These are phyloP conservation scores for Ceratina japonica DNA, from an alignment of 1,140 invertebrate genomes.

Conservation along the genomic window DNA sequence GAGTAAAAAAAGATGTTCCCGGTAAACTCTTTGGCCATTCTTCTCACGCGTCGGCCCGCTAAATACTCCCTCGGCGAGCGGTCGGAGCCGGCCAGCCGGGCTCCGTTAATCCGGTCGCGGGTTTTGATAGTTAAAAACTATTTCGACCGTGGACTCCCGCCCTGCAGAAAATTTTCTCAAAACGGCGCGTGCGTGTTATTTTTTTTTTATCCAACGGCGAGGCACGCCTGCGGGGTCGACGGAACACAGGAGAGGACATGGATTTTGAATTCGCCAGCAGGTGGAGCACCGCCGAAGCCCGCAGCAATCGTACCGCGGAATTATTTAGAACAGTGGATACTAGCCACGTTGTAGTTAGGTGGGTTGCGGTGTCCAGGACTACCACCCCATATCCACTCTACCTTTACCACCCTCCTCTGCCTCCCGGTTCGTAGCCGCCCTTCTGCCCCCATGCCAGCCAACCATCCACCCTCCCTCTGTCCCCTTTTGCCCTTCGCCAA, in stretches of 20 bases:
- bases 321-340: conserved; percentile 76
- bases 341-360: conserved; percentile 74
- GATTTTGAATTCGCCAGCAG: conserved; percentile 66
- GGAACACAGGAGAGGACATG: conserved; percentile 36
- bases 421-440: conserved; percentile 45
- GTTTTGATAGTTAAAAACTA: conserved; percentile 58
- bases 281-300: conserved; percentile 71
- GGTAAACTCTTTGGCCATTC: conserved; percentile 54
- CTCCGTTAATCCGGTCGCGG: conserved; percentile 40
- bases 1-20: conserved; percentile 18
- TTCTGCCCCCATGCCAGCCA: conserved; percentile 58
- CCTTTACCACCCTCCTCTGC: conserved; percentile 55
- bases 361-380: conserved; percentile 73
- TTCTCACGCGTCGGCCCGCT: conserved; percentile 54
- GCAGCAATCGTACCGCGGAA: conserved; percentile 75
- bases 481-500: conserved; percentile 70
- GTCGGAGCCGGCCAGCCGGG: background rate
- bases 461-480: conserved; percentile 61
- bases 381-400: conserved; percentile 68
- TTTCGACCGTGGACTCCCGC: conserved; percentile 33
- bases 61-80: conserved; percentile 41
- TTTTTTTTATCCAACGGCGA: conserved; percentile 16
- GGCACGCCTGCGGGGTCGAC: too few species aligned
- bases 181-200: conserved; percentile 3
- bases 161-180: background rate